These are phyloP conservation scores for Python bivittatus DNA, from an alignment of 2,113 vertebrate species.

Conservation along the genomic window DNA sequence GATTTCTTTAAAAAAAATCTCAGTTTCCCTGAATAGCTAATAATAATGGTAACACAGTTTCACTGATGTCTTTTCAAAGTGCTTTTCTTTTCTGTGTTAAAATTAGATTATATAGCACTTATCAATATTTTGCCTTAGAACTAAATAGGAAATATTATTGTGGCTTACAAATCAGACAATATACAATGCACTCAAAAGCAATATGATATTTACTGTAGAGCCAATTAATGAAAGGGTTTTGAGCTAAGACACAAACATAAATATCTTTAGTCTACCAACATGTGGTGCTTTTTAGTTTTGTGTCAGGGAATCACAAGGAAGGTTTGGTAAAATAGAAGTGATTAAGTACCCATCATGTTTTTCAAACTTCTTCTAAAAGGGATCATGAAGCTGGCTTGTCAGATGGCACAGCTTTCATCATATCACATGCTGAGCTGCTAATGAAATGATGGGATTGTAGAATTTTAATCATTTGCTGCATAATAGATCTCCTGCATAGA, in stretches of 20 bases:
- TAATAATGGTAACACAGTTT: background rate
- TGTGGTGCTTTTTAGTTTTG: background rate
- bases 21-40: background rate
- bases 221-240: background rate
- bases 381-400: conserved; percentile 1
- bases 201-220: background rate
- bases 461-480: background rate
- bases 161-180: background rate
- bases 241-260: background rate
- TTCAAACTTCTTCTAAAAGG: conserved; percentile 7
- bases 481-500: background rate
- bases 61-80: background rate
- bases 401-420: conserved; percentile 4
- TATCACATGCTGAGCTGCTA: background rate
- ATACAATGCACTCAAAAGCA: background rate
- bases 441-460: background rate
- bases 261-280: background rate
- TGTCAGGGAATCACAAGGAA: background rate
- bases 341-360: background rate
- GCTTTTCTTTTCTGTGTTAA: background rate
- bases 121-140: background rate
- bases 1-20: background rate
- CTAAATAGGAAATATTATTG: background rate
- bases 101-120: background rate
- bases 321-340: background rate